phyloP scores from a whole-genome alignment of 2,113 vertebrate species.

The Antechinus flavipes region DNA sequence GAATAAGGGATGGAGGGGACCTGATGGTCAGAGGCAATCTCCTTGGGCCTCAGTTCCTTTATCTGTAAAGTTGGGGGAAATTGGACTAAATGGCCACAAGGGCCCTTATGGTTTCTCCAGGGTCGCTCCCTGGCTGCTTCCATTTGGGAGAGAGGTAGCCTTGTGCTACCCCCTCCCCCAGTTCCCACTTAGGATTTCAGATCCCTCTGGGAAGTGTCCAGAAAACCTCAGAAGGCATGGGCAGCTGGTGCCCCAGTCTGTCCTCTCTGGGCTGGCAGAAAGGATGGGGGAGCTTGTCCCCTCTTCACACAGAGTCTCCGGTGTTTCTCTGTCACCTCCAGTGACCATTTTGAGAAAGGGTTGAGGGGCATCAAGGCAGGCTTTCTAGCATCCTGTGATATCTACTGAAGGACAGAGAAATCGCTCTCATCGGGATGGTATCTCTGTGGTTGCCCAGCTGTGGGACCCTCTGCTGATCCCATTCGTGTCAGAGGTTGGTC shows the following conservation, averaged over 20 bases:
- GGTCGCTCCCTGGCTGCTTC: neutral
- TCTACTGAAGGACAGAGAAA: neutral
- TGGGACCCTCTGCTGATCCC: neutral
- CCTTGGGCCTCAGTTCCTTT: constrained; percentile 39
- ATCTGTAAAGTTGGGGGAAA: constrained; percentile 9
- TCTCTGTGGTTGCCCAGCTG: neutral
- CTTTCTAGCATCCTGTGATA: neutral
- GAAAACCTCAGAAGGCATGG: neutral
- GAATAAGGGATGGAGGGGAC: neutral
- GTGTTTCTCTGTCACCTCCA: neutral
- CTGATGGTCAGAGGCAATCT: neutral
- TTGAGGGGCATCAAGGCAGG: neutral
- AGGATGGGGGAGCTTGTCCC: neutral
- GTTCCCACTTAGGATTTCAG: neutral
- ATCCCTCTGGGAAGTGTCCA: neutral
- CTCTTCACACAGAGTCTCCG: neutral
- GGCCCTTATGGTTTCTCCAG: neutral
- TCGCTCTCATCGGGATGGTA: neutral
- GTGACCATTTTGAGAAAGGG: neutral
- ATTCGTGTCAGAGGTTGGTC: neutral
- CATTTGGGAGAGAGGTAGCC: too few relatives aligned
- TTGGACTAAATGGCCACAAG: constrained; percentile 6
- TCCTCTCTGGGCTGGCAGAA: neutral
- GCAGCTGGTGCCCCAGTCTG: neutral
- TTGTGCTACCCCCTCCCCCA: neutral